These are phyloP conservation scores for Poliocrania exsul DNA, from an alignment of 2,797 vertebrate genomes.

Conservation along the genomic window DNA sequence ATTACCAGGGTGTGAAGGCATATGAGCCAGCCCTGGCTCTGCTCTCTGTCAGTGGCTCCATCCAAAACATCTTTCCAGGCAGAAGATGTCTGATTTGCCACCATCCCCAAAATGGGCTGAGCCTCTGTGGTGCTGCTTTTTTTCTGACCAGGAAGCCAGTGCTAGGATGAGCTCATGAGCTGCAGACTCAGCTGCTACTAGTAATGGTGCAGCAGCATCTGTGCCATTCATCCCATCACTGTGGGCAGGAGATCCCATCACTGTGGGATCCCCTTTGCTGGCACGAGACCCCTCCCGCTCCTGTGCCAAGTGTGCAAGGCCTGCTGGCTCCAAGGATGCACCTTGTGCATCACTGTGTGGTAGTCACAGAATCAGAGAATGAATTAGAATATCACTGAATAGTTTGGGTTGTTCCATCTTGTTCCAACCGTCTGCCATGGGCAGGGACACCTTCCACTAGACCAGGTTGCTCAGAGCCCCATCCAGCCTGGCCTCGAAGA, in stretches of 20 bases:
- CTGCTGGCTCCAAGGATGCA: accelerated
- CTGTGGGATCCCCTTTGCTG: background rate
- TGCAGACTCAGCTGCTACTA: accelerated
- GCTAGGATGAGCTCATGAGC: background rate
- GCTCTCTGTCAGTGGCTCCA: background rate
- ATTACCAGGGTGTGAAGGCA: accelerated
- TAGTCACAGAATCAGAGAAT: background rate
- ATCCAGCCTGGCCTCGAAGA: background rate
- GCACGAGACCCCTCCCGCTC: background rate
- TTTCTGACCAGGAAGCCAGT: background rate
- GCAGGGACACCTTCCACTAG: background rate
- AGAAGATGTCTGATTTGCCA: background rate
- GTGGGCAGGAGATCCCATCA: background rate
- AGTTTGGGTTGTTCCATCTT: background rate
- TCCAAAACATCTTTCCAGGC: background rate
- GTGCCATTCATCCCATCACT: background rate
- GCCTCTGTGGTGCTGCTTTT: background rate
- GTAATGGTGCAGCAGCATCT: background rate
- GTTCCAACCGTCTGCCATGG: background rate
- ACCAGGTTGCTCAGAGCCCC: background rate
- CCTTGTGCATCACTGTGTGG: background rate
- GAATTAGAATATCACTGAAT: background rate
- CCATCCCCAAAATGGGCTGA: accelerated
- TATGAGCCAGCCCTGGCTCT: background rate
- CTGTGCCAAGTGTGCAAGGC: accelerated